Evolutionary conservation across 92 coral and sea anemone species (phyloP).

Genomic region (Phenganax subtilis): DNA sequence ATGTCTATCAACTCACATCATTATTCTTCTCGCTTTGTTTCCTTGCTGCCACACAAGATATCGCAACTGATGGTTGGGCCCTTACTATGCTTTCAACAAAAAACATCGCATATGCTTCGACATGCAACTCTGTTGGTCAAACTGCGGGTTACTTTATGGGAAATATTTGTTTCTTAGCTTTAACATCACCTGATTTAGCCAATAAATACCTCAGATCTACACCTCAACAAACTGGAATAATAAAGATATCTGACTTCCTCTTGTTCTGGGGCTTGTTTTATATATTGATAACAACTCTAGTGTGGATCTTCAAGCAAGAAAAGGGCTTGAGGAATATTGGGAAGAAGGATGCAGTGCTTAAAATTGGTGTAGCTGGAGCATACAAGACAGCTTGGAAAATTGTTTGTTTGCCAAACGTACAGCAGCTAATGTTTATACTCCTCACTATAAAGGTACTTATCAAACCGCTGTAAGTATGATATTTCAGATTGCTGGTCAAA

Average conservation of each 20-base stretch:
- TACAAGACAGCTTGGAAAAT: slow-evolving; percentile 77
- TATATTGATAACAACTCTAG: slow-evolving; percentile 72
- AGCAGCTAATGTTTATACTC: slow-evolving; percentile 60
- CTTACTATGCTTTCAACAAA: slow-evolving; percentile 87
- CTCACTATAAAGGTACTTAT: slow-evolving; percentile 75
- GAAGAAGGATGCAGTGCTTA: slow-evolving; percentile 40
- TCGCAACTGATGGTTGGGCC: slow-evolving; percentile 99
- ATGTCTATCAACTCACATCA: slow-evolving; percentile 59
- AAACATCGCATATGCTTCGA: slow-evolving; percentile 96
- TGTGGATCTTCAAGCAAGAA: slow-evolving; percentile 81
- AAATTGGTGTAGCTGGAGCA: slow-evolving; percentile 65
- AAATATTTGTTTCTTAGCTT: slow-evolving; percentile 89
- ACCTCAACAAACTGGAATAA: slow-evolving; percentile 61
- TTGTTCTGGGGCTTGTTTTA: slow-evolving; percentile 87
- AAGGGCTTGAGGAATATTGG: slow-evolving; percentile 70
- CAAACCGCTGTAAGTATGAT: background rate
- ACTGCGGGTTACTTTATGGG: slow-evolving; percentile 96
- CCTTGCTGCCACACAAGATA: slow-evolving; percentile 95
- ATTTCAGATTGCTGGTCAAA: background rate
- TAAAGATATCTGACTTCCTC: slow-evolving; percentile 71
- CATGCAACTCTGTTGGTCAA: slow-evolving; percentile 92
- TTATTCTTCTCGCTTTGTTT: slow-evolving; percentile 78
- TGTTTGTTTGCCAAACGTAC: slow-evolving; percentile 65
- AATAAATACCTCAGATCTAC: slow-evolving; percentile 70
- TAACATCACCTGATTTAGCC: slow-evolving; percentile 80